These are phyloP conservation scores for Rhadinocentrus ornatus DNA, from an alignment of 2,797 vertebrate genomes.

Conservation along the genomic window DNA sequence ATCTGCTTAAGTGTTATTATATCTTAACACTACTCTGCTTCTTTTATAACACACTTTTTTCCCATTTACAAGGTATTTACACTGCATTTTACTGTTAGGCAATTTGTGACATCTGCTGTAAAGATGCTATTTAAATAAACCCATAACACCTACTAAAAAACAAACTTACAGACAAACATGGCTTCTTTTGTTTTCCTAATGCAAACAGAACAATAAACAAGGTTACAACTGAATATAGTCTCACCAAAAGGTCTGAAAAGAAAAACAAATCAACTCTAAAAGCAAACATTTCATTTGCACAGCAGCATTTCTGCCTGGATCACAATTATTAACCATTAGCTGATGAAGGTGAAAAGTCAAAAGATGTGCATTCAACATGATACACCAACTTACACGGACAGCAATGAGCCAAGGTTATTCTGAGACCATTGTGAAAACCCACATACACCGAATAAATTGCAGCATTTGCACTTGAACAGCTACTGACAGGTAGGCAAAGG, in stretches of 20 bases:
- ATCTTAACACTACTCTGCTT: slow-evolving; percentile 30
- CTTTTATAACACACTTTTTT: slow-evolving; percentile 28
- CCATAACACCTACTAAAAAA: neutral
- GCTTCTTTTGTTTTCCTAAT: neutral
- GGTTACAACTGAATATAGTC: neutral
- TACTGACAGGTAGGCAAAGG: slow-evolving; percentile 56
- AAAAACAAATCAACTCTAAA: neutral
- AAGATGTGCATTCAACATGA: slow-evolving; percentile 25
- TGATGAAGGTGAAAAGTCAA: slow-evolving; percentile 21
- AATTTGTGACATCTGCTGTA: neutral
- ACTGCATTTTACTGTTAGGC: neutral
- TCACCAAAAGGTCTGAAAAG: slow-evolving; percentile 4
- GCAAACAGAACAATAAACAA: neutral
- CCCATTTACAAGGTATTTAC: neutral
- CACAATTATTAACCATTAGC: slow-evolving; percentile 8
- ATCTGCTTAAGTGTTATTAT: slow-evolving; percentile 12
- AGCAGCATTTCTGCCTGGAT: neutral
- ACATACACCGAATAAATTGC: slow-evolving; percentile 42
- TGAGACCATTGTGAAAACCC: slow-evolving; percentile 37
- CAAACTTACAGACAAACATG: neutral
- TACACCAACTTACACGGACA: slow-evolving; percentile 30
- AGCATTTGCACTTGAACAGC: slow-evolving; percentile 44
- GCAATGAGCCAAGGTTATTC: slow-evolving; percentile 24
- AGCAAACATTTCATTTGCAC: slow-evolving; percentile 1
- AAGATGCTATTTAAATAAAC: neutral